Evolutionary conservation across 1,140 invertebrate genomes (phyloP).

Genomic region (Drosophila tropicalis): DNA sequence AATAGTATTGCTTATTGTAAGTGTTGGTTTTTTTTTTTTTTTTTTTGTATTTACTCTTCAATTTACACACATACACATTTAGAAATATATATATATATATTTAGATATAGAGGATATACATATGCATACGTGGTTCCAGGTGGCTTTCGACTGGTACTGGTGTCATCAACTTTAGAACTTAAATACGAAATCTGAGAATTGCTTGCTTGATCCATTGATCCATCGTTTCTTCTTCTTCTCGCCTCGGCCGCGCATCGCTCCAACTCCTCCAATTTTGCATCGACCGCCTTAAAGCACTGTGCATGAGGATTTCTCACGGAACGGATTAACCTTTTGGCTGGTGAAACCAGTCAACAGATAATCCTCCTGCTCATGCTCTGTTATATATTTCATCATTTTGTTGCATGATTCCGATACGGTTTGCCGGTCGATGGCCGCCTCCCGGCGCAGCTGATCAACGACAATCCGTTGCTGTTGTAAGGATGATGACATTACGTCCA

Average conservation of each 20-base stretch:
- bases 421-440: constrained; percentile 94
- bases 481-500: constrained; percentile 95
- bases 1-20: constrained; percentile 62
- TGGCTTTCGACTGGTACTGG: constrained; percentile 58
- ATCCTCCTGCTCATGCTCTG: constrained; percentile 96
- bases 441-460: constrained; percentile 96
- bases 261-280: too few relatives aligned
- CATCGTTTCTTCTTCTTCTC: constrained; percentile 21
- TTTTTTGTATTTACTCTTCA: constrained; percentile 19
- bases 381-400: constrained; percentile 96
- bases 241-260: background rate
- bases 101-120: constrained; percentile 47
- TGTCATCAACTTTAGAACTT: constrained; percentile 31
- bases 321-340: constrained; percentile 98
- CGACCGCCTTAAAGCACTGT: constrained; percentile 88
- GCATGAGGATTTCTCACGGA: constrained; percentile 97
- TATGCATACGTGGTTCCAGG: constrained; percentile 34
- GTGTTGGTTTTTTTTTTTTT: too few relatives aligned
- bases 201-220: background rate
- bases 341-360: constrained; percentile 97
- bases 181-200: constrained; percentile 35
- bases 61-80: constrained; percentile 39
- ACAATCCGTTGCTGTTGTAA: constrained; percentile 95
- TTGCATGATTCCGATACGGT: constrained; percentile 94
- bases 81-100: constrained; percentile 14